These are phyloP conservation scores for Sebastes kiyomatsui DNA, from an alignment of 2,797 vertebrate species.

Conservation along the genomic window DNA sequence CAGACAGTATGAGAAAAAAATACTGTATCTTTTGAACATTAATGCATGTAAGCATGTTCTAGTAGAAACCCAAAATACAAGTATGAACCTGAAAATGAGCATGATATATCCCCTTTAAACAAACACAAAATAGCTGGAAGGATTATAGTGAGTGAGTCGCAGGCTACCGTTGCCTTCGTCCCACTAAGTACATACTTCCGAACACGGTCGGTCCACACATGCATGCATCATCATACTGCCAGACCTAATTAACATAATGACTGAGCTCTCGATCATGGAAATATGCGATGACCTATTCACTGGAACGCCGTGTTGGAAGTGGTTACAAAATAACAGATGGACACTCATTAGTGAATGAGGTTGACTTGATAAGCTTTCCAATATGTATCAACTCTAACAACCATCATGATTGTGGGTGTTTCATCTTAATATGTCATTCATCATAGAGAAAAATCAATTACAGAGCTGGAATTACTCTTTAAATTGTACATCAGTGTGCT, in stretches of 20 bases:
- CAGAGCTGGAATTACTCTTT: constrained; percentile 4
- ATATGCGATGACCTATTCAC: constrained; percentile 58
- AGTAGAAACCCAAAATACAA: too few species aligned
- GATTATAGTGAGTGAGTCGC: background rate
- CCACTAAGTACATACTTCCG: background rate
- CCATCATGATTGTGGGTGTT: constrained; percentile 23
- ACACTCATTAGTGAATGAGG: constrained; percentile 71
- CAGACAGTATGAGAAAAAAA: too few species aligned
- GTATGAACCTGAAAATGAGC: too few species aligned
- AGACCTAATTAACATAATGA: constrained; percentile 68
- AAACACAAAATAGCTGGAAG: background rate
- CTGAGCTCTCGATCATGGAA: constrained; percentile 33
- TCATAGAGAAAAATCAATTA: constrained; percentile 35
- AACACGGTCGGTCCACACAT: constrained; percentile 26
- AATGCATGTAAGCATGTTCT: too few species aligned
- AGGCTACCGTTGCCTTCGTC: background rate
- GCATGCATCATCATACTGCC: constrained; percentile 29
- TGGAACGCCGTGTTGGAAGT: constrained; percentile 41
- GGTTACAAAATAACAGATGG: constrained; percentile 73
- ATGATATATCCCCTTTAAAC: background rate
- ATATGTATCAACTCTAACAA: constrained; percentile 40
- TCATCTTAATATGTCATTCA: constrained; percentile 29
- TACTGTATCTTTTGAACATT: too few species aligned
- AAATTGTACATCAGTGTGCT: background rate
- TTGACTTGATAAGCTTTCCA: constrained; percentile 62